These are phyloP conservation scores for Neolamprologus brichardi DNA, from an alignment of 2,113 vertebrate species.

Conservation along the genomic window DNA sequence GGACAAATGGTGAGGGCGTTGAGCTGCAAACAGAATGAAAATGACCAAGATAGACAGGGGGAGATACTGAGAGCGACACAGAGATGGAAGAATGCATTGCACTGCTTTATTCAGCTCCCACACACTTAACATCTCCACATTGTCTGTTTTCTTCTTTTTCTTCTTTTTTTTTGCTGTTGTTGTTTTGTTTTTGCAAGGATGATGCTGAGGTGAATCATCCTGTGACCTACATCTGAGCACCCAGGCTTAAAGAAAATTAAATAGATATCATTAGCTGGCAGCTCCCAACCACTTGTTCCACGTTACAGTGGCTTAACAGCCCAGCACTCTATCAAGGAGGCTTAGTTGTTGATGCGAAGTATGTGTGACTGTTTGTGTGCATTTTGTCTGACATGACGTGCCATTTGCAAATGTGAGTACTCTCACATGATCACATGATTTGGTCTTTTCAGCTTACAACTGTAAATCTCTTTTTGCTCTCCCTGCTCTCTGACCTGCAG, in stretches of 20 bases:
- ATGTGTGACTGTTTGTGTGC: neutral
- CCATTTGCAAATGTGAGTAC: neutral
- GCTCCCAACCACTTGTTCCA: constrained; percentile 17
- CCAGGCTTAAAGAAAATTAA: constrained; percentile 19
- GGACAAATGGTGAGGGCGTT: constrained; percentile 31
- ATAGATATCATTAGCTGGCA: constrained; percentile 39
- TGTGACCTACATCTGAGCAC: constrained; percentile 46
- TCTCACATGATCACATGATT: neutral
- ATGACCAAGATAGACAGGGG: constrained; percentile 48
- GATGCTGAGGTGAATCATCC: constrained; percentile 43
- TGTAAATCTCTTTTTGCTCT: neutral
- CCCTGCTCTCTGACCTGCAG: neutral
- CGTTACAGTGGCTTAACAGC: constrained; percentile 8
- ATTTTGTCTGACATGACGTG: neutral
- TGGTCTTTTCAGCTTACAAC: neutral
- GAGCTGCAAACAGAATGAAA: constrained; percentile 54
- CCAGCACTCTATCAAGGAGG: neutral
- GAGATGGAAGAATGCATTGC: constrained; percentile 13
- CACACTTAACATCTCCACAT: constrained; percentile 16
- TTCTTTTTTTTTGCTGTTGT: neutral
- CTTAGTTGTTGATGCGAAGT: neutral
- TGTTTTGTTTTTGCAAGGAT: constrained; percentile 10
- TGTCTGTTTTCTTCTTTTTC: neutral
- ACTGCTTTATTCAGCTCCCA: constrained; percentile 5
- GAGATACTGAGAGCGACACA: neutral